Evolutionary conservation across 2,113 vertebrate species (phyloP).

Genomic region (rat (Rattus norvegicus)): DNA sequence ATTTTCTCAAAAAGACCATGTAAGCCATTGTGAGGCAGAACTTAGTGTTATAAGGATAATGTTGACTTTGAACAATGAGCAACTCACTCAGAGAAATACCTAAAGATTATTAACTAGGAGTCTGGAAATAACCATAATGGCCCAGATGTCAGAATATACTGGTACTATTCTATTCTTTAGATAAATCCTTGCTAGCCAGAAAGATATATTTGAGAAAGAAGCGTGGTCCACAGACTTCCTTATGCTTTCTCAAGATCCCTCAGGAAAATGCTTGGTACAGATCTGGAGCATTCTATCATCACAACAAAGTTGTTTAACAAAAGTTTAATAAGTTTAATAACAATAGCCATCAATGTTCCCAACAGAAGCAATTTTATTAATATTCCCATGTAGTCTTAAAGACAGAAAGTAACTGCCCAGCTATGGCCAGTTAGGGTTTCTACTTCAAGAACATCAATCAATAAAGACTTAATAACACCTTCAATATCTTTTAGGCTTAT

Average conservation of each 20-base stretch:
- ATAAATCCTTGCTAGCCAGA: slow-evolving; percentile 19
- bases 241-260: slow-evolving; percentile 28
- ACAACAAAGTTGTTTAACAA: background rate
- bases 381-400: background rate
- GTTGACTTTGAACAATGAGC: background rate
- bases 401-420: background rate
- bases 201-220: slow-evolving; percentile 27
- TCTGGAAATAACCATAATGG: background rate
- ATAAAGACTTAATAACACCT: slow-evolving; percentile 12
- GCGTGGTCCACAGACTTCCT: background rate
- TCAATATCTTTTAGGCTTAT: slow-evolving; percentile 35
- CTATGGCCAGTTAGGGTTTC: background rate
- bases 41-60: slow-evolving; percentile 25
- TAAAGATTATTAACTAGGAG: background rate
- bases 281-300: slow-evolving; percentile 39
- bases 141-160: background rate
- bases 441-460: background rate
- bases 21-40: background rate
- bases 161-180: slow-evolving; percentile 11
- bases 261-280: background rate
- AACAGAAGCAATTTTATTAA: slow-evolving; percentile 32
- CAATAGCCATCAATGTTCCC: background rate
- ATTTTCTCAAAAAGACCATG: slow-evolving; percentile 37
- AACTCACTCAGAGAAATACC: slow-evolving; percentile 16
- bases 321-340: background rate